These are phyloP conservation scores for Troides oblongomaculatus DNA, from an alignment of 2,888 invertebrate species.

Conservation along the genomic window DNA sequence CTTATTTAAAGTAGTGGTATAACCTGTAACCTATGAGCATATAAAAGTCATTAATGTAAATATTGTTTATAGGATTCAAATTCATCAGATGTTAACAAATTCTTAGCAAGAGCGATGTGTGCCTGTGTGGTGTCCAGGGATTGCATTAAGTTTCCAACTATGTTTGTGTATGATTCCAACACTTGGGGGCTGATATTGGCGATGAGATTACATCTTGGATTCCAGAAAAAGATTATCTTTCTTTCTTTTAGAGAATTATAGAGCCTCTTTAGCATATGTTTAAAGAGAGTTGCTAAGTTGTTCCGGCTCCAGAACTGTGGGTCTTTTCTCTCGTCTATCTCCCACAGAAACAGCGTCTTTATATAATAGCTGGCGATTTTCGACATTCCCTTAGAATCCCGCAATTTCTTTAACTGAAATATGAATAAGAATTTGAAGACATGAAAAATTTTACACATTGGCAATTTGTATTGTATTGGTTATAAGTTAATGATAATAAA, in stretches of 20 bases:
- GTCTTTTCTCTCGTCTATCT: slow-evolving; percentile 46
- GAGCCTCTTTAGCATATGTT: slow-evolving; percentile 64
- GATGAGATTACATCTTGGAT: slow-evolving; percentile 66
- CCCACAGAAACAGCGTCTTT: slow-evolving; percentile 76
- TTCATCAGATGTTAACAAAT: slow-evolving; percentile 48
- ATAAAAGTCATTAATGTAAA: background rate
- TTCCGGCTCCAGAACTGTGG: slow-evolving; percentile 49
- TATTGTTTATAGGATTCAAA: slow-evolving; percentile 39
- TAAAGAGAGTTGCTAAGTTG: slow-evolving; percentile 50
- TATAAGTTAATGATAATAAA: no score
- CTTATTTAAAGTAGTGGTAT: background rate
- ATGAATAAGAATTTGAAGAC: no score
- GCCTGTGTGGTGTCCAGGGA: slow-evolving; percentile 43
- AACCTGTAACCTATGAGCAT: background rate
- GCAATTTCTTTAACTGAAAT: slow-evolving; percentile 70
- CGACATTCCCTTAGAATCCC: slow-evolving; percentile 64
- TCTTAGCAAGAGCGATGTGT: slow-evolving; percentile 54
- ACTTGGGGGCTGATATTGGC: slow-evolving; percentile 38
- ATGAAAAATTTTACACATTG: no score
- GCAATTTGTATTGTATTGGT: no score
- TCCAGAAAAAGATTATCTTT: slow-evolving; percentile 74
- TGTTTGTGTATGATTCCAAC: slow-evolving; percentile 45
- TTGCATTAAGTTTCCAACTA: slow-evolving; percentile 44
- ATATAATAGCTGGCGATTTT: slow-evolving; percentile 79
- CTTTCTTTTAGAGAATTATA: slow-evolving; percentile 46